Conservation (phyloP, 2,113 vertebrate species). For the Apeltes quadracus region DNA sequence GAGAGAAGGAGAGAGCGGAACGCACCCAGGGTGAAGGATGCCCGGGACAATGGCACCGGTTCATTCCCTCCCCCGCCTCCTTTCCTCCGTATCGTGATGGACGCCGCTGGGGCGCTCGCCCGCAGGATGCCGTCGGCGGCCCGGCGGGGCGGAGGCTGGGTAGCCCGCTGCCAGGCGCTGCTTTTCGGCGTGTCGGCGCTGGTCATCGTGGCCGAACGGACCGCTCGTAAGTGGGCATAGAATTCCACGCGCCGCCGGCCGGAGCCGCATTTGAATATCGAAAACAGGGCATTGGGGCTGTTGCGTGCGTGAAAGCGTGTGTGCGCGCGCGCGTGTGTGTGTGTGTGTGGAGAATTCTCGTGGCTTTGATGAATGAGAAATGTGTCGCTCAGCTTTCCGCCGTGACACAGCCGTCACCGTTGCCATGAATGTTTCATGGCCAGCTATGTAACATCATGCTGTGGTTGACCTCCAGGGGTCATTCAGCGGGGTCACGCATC, state of each 20-base stretch:
- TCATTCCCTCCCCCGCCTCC: conserved; percentile 5
- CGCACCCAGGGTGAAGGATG: conserved; percentile 56
- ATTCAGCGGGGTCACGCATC: conserved; percentile 5
- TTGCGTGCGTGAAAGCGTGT: neutral
- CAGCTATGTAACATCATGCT: neutral
- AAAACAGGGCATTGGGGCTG: neutral
- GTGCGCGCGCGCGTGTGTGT: neutral
- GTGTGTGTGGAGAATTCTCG: neutral
- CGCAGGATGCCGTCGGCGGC: conserved; percentile 71
- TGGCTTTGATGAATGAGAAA: conserved; percentile 7
- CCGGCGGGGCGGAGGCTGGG: conserved; percentile 77
- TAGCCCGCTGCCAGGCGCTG: conserved; percentile 79
- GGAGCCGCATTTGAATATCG: neutral
- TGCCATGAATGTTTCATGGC: neutral
- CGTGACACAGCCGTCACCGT: neutral
- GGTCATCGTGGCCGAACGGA: conserved; percentile 80
- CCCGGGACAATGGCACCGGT: conserved; percentile 56
- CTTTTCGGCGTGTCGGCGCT: conserved; percentile 80
- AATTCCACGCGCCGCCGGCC: neutral
- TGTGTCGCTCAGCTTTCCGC: conserved; percentile 21
- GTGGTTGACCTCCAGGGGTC: conserved; percentile 16
- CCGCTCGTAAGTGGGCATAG: conserved; percentile 78
- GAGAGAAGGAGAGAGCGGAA: conserved; percentile 53
- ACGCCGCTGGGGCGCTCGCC: conserved; percentile 62
- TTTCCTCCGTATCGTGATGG: conserved; percentile 57